Evolutionary conservation across 2,797 vertebrate genomes (phyloP).

Genomic region (Liparis tanakae): DNA sequence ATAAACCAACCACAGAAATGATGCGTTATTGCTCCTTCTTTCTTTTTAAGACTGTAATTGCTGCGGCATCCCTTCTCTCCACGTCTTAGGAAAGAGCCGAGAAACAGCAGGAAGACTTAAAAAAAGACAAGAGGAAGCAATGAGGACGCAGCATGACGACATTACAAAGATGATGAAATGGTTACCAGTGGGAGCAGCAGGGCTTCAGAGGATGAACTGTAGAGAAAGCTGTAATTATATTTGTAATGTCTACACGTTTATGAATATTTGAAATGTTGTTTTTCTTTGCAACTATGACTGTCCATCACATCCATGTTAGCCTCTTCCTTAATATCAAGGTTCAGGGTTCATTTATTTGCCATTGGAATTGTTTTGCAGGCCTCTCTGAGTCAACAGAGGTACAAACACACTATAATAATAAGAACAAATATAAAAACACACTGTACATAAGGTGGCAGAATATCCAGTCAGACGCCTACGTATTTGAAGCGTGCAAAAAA

Average conservation of each 20-base stretch:
- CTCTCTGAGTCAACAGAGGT: no score
- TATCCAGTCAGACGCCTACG: no score
- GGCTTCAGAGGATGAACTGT: neutral
- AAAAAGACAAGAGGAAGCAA: constrained; percentile 37
- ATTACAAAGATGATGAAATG: constrained; percentile 42
- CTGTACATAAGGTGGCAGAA: no score
- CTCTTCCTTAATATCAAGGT: no score
- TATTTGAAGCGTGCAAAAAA: no score
- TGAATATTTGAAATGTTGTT: neutral
- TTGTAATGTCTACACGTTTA: neutral
- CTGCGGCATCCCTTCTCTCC: constrained; percentile 13
- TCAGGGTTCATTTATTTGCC: no score
- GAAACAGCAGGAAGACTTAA: constrained; percentile 41
- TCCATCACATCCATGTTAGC: no score
- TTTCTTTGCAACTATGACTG: no score
- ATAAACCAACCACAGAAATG: constrained; percentile 26
- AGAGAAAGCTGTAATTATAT: constrained; percentile 5
- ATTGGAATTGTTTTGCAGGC: no score
- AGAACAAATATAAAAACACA: no score
- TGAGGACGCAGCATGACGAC: constrained; percentile 24
- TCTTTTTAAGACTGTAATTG: constrained; percentile 28
- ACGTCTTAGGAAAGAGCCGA: constrained; percentile 22
- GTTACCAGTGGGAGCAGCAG: constrained; percentile 25
- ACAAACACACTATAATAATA: no score
- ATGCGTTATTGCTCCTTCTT: constrained; percentile 3